Base-by-base conservation (phyloP, 2,797 vertebrate genomes). In the Clamator glandarius region DNA sequence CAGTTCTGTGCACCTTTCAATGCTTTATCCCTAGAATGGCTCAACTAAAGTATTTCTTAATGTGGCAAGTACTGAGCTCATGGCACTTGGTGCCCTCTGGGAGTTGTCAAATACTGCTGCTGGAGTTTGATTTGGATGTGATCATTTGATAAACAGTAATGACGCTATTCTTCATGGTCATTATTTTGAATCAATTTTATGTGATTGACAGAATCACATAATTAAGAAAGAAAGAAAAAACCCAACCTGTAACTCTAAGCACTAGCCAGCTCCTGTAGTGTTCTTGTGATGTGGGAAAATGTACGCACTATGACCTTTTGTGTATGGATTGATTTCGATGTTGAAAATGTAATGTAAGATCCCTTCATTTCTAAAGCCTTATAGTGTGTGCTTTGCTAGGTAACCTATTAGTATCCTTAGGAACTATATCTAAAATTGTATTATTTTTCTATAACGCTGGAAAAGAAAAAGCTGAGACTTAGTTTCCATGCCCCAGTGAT, bases 131-230 rank as follows among this genome's bases (percentile, higher is more conserved):
- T 75, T 89, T 87, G 79, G 35, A 74, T 90, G 70, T 73, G 70
- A 87, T 90, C 59, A 12, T 51, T 77, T 85, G 42, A 0, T 55
- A 57, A 81, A 91, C 74, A 77, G 61, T 70, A 93, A 64, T 11
- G 54, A 91, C 64, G 51, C 46, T 48, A 0, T 57, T 83, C 57
- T 84, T 88, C 59, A 39, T 68, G 51, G 67, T 62, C 91, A 62
- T 95, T 93, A 88, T 94, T 95, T 93, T 64, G 61, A 83, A 64
- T 61, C 36, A 61, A 5, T 93, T 95, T 91, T 81, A 36, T 3
- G 12, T 90, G 91, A 88, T 84, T 84, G 90, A 84, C 83, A 82
- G 69, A 86, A 58, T 73, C 79, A 72, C 36, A 24, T 91, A 87
- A 87, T 91, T 90, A 92, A 75, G 48, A 62, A 41, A 67, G 15